phyloP scores from a whole-genome alignment of 2,888 invertebrate species.

The Agrochola circellaris region DNA sequence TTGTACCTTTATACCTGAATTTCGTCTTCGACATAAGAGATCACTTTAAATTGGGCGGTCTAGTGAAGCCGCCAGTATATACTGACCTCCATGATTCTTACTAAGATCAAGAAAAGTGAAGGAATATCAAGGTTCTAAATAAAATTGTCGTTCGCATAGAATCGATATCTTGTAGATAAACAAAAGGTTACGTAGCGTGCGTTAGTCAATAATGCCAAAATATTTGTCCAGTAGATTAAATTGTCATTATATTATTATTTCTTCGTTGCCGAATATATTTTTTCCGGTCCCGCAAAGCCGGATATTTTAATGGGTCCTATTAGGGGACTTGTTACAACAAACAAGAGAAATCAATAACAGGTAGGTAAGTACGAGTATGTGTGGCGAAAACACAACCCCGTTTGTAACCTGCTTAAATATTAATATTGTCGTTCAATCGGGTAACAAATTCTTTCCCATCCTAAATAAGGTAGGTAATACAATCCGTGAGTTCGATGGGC shows the following conservation, averaged over 20 bases:
- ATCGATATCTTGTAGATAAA: conserved; percentile 58
- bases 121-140: conserved; percentile 13
- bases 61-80: conserved; percentile 20
- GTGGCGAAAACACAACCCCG: background rate
- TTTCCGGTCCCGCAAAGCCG: background rate
- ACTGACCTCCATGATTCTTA: conserved; percentile 23
- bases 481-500: too few relatives aligned
- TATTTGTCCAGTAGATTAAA: conserved; percentile 25
- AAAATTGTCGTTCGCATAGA: conserved; percentile 36
- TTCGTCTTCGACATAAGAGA: background rate
- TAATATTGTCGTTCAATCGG: too few relatives aligned
- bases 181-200: conserved; percentile 36
- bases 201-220: conserved; percentile 29
- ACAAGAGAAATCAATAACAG: too few relatives aligned
- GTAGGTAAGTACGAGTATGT: background rate
- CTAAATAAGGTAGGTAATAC: too few relatives aligned
- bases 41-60: conserved; percentile 21
- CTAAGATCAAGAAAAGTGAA: background rate
- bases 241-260: background rate
- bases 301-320: too few relatives aligned
- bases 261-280: background rate
- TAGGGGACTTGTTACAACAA: too few relatives aligned
- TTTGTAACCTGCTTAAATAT: background rate
- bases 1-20: conserved; percentile 1
- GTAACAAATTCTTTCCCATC: too few relatives aligned